phyloP scores from a whole-genome alignment of 2,113 vertebrate species.

The Emydocephalus ijimae region DNA sequence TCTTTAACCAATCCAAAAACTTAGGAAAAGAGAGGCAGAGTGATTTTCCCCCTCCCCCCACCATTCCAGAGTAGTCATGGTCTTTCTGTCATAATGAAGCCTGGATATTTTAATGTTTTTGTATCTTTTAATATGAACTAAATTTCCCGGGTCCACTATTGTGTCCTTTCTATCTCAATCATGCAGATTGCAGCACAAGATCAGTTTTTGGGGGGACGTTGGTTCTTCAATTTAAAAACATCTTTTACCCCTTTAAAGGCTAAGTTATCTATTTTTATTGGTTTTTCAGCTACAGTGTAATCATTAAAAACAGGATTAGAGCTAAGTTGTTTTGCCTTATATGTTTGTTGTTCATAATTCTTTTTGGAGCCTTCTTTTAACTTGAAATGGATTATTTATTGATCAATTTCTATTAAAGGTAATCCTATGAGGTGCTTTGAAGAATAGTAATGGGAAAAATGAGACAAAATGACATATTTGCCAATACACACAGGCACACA shows the following conservation, averaged over 20 bases:
- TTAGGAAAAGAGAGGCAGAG: not conserved
- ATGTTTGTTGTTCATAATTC: not conserved
- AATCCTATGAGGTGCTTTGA: not conserved
- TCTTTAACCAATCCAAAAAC: not conserved
- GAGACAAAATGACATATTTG: not conserved
- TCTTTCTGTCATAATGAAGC: no score
- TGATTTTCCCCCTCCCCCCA: not conserved
- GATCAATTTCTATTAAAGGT: not conserved
- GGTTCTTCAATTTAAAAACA: not conserved
- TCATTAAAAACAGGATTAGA: not conserved
- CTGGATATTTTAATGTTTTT: not conserved
- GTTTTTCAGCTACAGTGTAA: not conserved
- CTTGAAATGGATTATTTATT: not conserved
- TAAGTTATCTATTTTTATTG: not conserved
- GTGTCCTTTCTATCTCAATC: not conserved
- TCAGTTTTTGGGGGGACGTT: not conserved
- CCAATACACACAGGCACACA: not conserved
- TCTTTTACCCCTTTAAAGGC: not conserved
- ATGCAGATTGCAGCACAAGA: not conserved
- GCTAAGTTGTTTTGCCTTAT: not conserved
- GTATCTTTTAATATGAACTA: not conserved
- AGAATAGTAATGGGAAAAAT: not conserved
- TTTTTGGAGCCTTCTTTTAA: not conserved
- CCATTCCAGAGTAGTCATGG: not conserved
- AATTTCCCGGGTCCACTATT: not conserved